A percentile compares a stretch with the other conserved stretches of the same genome.
These are phyloP conservation scores for Lamproptera curius DNA, from an alignment of 2,888 invertebrate genomes.

Conservation along the genomic window DNA sequence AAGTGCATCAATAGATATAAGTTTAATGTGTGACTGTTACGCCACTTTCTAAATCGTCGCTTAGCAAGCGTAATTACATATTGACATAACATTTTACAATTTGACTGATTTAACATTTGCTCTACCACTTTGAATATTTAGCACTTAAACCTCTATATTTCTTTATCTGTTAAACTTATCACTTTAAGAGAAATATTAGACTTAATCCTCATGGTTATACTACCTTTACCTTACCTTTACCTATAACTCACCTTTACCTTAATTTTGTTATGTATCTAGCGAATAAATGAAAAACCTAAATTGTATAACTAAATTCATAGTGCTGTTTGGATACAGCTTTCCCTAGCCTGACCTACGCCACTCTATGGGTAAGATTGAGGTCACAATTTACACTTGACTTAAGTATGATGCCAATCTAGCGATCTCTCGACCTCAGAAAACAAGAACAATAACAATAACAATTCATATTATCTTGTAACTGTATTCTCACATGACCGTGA, in stretches of 20 bases:
- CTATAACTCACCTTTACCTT: neutral
- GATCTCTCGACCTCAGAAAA: slow-evolving; percentile 23
- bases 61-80: no score
- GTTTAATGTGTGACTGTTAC: no score
- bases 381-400: slow-evolving; percentile 6
- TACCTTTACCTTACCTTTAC: neutral
- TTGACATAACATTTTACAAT: no score
- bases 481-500: slow-evolving; percentile 47
- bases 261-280: neutral
- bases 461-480: slow-evolving; percentile 17
- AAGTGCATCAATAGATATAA: no score
- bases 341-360: neutral
- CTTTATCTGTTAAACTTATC: neutral
- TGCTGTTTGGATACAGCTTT: slow-evolving; percentile 3
- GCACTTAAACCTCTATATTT: no score
- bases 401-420: slow-evolving; percentile 16
- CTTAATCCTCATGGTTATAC: neutral
- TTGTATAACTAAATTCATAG: neutral
- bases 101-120: no score
- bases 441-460: slow-evolving; percentile 19
- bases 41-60: no score
- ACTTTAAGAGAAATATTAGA: neutral
- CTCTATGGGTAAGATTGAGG: neutral
- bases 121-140: no score
- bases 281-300: neutral